Conservation (phyloP, 2,113 vertebrate species). For the Megaptera novaeangliae region DNA sequence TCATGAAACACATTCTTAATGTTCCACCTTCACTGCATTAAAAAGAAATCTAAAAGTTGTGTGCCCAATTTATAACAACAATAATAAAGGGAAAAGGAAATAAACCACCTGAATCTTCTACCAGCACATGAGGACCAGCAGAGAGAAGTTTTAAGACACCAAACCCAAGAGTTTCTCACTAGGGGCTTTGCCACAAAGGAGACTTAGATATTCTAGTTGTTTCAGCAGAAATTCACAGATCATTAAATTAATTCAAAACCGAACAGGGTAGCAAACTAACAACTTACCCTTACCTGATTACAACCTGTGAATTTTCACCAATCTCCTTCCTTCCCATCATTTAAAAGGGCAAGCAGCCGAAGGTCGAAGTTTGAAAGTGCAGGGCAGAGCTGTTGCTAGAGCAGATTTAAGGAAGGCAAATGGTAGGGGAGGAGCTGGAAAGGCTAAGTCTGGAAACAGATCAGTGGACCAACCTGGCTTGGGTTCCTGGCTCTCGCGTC, state of each 20-base stretch:
- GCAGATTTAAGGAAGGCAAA: background rate
- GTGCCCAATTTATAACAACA: background rate
- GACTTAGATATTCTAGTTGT: background rate
- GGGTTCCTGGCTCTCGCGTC: background rate
- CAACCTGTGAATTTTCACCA: background rate
- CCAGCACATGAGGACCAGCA: too few species aligned
- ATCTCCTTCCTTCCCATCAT: background rate
- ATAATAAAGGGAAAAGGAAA: background rate
- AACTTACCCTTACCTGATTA: background rate
- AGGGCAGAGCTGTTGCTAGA: background rate
- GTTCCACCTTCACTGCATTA: background rate
- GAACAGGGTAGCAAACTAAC: background rate
- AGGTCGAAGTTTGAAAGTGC: background rate
- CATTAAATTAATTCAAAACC: slow-evolving; percentile 36
- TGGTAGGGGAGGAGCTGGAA: background rate
- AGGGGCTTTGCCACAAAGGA: background rate
- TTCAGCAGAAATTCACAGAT: slow-evolving; percentile 36
- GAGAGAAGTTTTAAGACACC: background rate
- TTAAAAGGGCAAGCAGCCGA: background rate
- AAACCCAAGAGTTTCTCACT: background rate
- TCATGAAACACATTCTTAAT: background rate
- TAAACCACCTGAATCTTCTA: background rate
- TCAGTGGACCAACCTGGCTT: background rate
- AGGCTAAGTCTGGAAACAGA: background rate
- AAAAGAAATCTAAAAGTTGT: background rate